Evolutionary conservation across 2,797 vertebrate species (phyloP), one percentile per base, ranked within the genome.

Genomic region (Amblyopsis hoosieri): DNA sequence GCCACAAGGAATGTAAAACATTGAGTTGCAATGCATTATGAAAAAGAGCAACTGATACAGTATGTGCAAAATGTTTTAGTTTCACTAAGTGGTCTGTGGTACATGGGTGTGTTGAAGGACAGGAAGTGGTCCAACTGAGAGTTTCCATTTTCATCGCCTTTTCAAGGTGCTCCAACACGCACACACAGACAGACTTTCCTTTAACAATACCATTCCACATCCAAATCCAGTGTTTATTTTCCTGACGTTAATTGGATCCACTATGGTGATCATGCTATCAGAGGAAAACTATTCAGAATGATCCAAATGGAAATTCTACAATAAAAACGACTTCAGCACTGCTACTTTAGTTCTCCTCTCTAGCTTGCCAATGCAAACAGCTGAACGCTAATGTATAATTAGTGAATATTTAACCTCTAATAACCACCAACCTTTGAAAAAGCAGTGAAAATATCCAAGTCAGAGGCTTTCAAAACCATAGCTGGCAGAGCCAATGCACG

Each of bases 101-200:
- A 46, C 52, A 69, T 75, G 80, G 71, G 88, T 75, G 84, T 83
- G 84, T 74, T 62, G 50, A 69, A 4, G 9, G 64, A 59, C 66
- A 87, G 90, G 78, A 87, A 83, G 58, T 33, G 0, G 58, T 74
- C 71, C 76, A 82, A 81, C 72, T 82, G 84, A 83, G 74, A 87
- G 60, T 91, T 90, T 90, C 86, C 89, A 87, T 81, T 85, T 87
- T 84, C 82, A 83, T 76, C 74, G 69, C 79, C 76, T 42, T 9
- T 80, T 82, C 50, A 78, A 83, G 79, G 79, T 86, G 77, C 81
- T 87, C 71, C 31, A 45, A 45, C 33, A 19, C 69, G 77, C 72
- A 86, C 78, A 86, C 74, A 75, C 84, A 80, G 66, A 83, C 74
- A 79, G 23, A 80, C 85, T 78, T 84, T 80, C 67, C 71, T 78